Percentiles rank a stretch among this genome's conserved stretches.
These are phyloP conservation scores for Penaeus vannamei DNA, from an alignment of 1,140 invertebrate species.

Conservation along the genomic window DNA sequence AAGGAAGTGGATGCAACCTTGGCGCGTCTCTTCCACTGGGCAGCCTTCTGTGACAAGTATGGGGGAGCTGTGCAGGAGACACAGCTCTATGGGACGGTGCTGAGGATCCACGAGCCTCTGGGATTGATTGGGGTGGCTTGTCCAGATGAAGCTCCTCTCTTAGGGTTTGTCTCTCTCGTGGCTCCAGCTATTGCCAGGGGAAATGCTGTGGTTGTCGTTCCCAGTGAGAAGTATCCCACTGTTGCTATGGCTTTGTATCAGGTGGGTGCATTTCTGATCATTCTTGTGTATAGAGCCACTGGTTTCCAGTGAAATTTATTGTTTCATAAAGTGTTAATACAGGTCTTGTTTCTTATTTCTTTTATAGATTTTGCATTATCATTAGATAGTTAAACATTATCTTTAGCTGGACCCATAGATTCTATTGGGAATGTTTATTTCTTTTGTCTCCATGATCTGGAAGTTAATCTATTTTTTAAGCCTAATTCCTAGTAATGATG, in stretches of 20 bases:
- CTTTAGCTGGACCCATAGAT: too few relatives aligned
- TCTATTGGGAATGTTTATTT: too few relatives aligned
- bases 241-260: slow-evolving; percentile 74
- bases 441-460: too few relatives aligned
- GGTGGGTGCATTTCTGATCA: slow-evolving; percentile 68
- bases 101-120: slow-evolving; percentile 73
- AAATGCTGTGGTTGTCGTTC: slow-evolving; percentile 73
- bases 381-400: too few relatives aligned
- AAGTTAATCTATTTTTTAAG: too few relatives aligned
- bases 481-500: too few relatives aligned
- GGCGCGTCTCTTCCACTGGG: slow-evolving; percentile 74
- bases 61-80: slow-evolving; percentile 74
- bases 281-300: neutral
- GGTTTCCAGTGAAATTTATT: too few relatives aligned
- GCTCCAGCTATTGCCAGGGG: slow-evolving; percentile 73
- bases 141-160: slow-evolving; percentile 72
- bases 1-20: slow-evolving; percentile 72
- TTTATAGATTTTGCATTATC: too few relatives aligned
- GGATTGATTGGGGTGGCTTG: slow-evolving; percentile 75
- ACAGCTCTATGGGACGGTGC: slow-evolving; percentile 72
- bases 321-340: too few relatives aligned
- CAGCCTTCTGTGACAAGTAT: slow-evolving; percentile 74
- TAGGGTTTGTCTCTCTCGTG: slow-evolving; percentile 73
- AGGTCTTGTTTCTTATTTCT: too few relatives aligned
- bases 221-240: slow-evolving; percentile 72